These are phyloP conservation scores for Galleria mellonella DNA, from an alignment of 1,140 invertebrate genomes.

Conservation along the genomic window DNA sequence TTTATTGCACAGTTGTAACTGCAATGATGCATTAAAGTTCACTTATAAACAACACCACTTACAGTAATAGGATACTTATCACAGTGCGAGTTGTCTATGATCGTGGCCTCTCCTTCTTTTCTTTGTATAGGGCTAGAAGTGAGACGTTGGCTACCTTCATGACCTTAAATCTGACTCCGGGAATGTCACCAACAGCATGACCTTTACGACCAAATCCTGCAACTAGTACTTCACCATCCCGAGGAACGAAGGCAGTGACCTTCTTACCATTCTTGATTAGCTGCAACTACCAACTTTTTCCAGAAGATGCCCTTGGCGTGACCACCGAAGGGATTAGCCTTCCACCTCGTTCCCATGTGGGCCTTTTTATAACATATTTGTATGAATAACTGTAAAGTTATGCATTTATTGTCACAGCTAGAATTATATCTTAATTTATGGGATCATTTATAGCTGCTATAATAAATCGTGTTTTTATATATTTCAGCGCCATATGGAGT, in stretches of 20 bases:
- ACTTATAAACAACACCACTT: no score
- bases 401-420: no score
- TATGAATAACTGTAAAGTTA: no score
- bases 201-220: slow-evolving; percentile 99
- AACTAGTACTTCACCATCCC: slow-evolving; percentile 99
- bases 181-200: slow-evolving; percentile 99
- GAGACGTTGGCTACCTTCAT: slow-evolving; percentile 99
- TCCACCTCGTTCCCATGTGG: slow-evolving; percentile 99
- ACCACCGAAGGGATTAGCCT: slow-evolving; percentile 99
- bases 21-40: no score
- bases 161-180: slow-evolving; percentile 95
- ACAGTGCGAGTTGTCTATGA: slow-evolving; percentile 83
- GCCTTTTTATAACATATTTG: slow-evolving; percentile 99
- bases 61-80: no score
- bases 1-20: no score
- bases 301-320: slow-evolving; percentile 99
- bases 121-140: slow-evolving; percentile 97
- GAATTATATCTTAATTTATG: no score
- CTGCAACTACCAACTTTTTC: slow-evolving; percentile 99
- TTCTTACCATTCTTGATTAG: slow-evolving; percentile 99
- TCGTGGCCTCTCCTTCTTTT: slow-evolving; percentile 99
- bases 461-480: no score
- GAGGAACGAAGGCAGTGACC: slow-evolving; percentile 99
- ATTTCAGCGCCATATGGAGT: slow-evolving; percentile 94
- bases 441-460: no score